Evolutionary conservation across 2,113 vertebrate species (phyloP), one percentile per base, ranked within the genome.

Genomic region (Brachyistius frenatus): DNA sequence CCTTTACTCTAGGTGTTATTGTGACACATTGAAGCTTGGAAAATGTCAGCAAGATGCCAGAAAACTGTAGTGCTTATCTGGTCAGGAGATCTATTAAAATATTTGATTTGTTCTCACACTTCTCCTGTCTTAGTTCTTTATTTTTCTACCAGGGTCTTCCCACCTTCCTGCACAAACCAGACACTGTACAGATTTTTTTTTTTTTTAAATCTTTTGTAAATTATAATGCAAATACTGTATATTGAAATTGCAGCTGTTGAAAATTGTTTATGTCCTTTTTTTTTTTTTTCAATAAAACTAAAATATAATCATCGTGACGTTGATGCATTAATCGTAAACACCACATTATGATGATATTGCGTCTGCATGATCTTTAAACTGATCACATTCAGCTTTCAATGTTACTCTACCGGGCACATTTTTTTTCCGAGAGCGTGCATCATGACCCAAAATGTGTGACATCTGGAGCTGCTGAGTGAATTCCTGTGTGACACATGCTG

Each of bases 111-210:
- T 67, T 74, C 78, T 80, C 83, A 73, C 66, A 58, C 10, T 53
- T 79, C 69, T 90, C 81, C 81, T 71, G 71, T 78, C 67, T 75
- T 91, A 81, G 78, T n/a, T 81, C 67, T 90, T 77, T 81, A 84
- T 92, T 93, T 93, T 93, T 93, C 73, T 93, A 93, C 80, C 77
- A 75, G 61, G 63, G 96, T 97, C 95, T 96, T 97, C 96, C 96
- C 95, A 93, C 60, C 94, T 93, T 96, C 95, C 95, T 96, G 94
- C 96, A 96, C 95, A 96, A 96, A 95, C 95, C 94, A 96, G 94
- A 95, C 93, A 94, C 93, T 96, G 96, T 97, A 97, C 94, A 97
- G 95, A 95, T 95, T 95, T 96, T 96, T 95, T 96, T 89, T 84
- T 89, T 84, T 71, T 61, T 60, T 6, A n/a, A 7, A 96, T 96